These are phyloP conservation scores for Tadarida brasiliensis DNA, from an alignment of 2,797 vertebrate genomes.

Conservation along the genomic window DNA sequence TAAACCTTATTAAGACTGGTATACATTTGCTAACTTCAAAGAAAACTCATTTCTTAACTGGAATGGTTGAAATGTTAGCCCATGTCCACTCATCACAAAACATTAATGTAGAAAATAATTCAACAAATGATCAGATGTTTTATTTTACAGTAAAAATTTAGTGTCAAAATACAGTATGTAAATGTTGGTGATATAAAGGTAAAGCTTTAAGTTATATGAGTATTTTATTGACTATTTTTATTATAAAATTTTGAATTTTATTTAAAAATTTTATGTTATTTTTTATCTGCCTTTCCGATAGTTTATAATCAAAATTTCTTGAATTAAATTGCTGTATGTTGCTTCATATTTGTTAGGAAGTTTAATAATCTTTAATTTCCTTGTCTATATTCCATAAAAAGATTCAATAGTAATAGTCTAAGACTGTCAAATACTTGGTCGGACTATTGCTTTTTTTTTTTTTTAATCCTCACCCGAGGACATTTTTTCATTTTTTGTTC, in stretches of 20 bases:
- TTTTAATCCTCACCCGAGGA: no score
- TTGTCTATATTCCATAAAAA: neutral
- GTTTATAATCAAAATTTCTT: slow-evolving; percentile 26
- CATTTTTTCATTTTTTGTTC: no score
- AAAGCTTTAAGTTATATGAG: neutral
- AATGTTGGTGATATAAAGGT: neutral
- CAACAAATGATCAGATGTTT: neutral
- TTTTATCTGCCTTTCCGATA: neutral
- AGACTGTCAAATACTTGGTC: neutral
- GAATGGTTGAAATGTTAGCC: neutral
- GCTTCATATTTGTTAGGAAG: slow-evolving; percentile 6
- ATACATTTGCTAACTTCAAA: neutral
- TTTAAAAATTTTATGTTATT: neutral
- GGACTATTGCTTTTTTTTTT: no score
- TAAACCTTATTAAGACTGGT: neutral
- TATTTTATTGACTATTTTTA: neutral
- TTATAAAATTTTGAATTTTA: neutral
- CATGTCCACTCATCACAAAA: neutral
- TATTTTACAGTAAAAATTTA: slow-evolving; percentile 23
- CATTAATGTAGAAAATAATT: neutral
- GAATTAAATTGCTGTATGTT: slow-evolving; percentile 4
- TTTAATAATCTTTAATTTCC: slow-evolving; percentile 26
- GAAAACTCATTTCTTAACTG: neutral
- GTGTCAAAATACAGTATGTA: neutral
- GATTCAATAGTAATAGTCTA: neutral